These are phyloP conservation scores for Oreochromis niloticus DNA, from an alignment of 2,113 vertebrate species.

Conservation along the genomic window DNA sequence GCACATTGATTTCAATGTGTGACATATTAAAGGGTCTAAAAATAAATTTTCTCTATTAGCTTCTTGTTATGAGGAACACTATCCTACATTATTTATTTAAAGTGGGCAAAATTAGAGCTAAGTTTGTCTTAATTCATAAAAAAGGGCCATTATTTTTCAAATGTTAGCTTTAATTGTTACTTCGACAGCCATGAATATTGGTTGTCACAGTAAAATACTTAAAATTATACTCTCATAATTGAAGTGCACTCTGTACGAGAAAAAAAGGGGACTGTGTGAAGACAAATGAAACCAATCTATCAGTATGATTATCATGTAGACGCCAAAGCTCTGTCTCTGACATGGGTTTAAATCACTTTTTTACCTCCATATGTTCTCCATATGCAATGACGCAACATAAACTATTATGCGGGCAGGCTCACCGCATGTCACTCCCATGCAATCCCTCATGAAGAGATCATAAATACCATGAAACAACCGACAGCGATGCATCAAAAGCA, in stretches of 20 bases:
- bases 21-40: not conserved
- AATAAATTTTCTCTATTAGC: not conserved
- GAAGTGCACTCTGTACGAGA: not conserved
- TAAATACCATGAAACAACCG: conserved; percentile 26
- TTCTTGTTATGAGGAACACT: not conserved
- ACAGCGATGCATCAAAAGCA: conserved; percentile 4
- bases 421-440: not conserved
- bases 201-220: not conserved
- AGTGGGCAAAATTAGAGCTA: not conserved
- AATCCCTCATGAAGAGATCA: not conserved
- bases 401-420: not conserved
- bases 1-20: not conserved
- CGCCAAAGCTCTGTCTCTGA: conserved; percentile 48
- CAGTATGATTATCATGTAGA: conserved; percentile 1
- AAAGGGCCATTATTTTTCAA: not conserved
- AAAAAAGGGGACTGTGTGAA: not conserved
- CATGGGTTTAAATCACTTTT: not conserved
- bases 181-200: not conserved
- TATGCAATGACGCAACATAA: conserved; percentile 13
- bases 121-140: not conserved
- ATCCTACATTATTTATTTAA: not conserved
- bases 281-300: conserved; percentile 12
- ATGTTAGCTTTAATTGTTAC: not conserved
- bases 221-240: not conserved
- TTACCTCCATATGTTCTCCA: conserved; percentile 52